These are phyloP conservation scores for Ageneiosus marmoratus DNA, from an alignment of 2,113 vertebrate species.

Conservation along the genomic window DNA sequence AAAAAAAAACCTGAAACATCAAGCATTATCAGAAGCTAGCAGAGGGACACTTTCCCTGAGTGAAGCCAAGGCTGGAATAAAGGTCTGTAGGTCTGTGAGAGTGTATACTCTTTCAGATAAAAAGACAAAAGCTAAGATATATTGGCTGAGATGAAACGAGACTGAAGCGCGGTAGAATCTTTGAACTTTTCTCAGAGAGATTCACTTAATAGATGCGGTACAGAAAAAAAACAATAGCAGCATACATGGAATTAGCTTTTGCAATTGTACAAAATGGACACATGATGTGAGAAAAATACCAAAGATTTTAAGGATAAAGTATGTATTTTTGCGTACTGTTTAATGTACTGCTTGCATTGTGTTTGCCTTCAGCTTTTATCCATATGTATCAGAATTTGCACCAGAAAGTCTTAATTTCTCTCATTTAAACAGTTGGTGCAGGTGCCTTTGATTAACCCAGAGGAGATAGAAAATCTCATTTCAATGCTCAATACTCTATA, in stretches of 20 bases:
- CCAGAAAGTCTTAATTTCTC: background rate
- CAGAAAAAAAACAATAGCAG: background rate
- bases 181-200: background rate
- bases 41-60: background rate
- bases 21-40: background rate
- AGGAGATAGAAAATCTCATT: background rate
- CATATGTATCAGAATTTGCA: background rate
- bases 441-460: background rate
- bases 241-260: background rate
- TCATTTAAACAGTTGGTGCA: background rate
- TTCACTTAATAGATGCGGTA: background rate
- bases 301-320: background rate
- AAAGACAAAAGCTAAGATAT: background rate
- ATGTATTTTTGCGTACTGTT: background rate
- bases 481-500: background rate
- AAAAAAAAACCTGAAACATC: background rate
- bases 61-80: background rate
- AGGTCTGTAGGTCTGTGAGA: background rate
- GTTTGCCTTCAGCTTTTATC: background rate
- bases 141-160: background rate
- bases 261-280: background rate
- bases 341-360: background rate
- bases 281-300: background rate
- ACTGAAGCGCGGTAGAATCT: background rate
- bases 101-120: background rate